Evolutionary conservation across 2,888 invertebrate genomes (phyloP).

Genomic region (Gastracanthus pulcherrimus): DNA sequence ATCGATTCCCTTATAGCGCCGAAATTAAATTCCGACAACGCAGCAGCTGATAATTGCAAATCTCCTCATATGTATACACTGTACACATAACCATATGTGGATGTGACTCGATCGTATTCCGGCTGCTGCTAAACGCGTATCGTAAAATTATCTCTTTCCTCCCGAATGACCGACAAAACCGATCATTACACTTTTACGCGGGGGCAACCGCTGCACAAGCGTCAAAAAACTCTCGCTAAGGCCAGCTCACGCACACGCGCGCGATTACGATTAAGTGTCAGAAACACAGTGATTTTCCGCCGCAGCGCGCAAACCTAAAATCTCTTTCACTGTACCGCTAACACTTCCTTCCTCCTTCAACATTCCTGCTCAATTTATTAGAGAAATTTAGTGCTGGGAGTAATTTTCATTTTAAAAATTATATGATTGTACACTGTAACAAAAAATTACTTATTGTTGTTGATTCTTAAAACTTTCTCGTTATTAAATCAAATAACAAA

Average conservation of each 20-base stretch:
- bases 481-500: too few species aligned
- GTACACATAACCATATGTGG: neutral
- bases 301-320: neutral
- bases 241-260: neutral
- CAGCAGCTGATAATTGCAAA: neutral
- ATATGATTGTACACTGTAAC: too few species aligned
- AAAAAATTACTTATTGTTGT: too few species aligned
- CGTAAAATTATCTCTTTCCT: constrained; percentile 16
- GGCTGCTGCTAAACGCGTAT: neutral
- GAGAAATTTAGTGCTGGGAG: neutral
- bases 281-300: constrained; percentile 16
- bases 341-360: neutral
- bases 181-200: constrained; percentile 29
- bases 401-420: too few species aligned
- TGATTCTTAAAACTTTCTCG: too few species aligned
- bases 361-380: neutral
- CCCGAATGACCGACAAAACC: constrained; percentile 19
- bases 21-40: neutral
- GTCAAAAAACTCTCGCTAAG: constrained; percentile 2
- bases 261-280: constrained; percentile 23
- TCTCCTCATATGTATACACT: neutral
- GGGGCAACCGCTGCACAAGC: neutral
- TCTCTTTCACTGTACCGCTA: neutral
- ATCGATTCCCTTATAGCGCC: too few species aligned
- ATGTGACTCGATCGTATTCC: constrained; percentile 1